Conservation (phyloP, 2,888 invertebrate species). For the Belgica antarctica region DNA sequence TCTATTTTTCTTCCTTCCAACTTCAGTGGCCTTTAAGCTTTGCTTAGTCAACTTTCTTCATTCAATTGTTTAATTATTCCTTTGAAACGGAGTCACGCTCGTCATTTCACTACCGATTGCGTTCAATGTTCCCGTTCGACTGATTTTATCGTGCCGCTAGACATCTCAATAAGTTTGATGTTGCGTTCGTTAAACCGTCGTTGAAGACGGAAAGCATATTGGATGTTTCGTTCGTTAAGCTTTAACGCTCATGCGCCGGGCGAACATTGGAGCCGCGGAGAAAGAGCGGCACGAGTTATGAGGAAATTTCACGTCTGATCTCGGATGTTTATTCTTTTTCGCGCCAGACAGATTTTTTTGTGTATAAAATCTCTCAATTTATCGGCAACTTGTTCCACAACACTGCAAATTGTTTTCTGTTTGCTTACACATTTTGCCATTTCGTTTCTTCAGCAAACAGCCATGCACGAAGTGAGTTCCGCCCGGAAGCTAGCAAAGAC, state of each 20-base stretch:
- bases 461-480: neutral
- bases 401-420: constrained; percentile 16
- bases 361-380: constrained; percentile 3
- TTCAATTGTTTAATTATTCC: neutral
- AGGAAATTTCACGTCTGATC: constrained; percentile 24
- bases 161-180: constrained; percentile 25
- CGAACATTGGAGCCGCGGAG: neutral
- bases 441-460: neutral
- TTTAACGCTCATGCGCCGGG: constrained; percentile 33
- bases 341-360: constrained; percentile 17
- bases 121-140: constrained; percentile 42
- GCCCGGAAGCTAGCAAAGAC: neutral
- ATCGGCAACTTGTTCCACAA: constrained; percentile 17
- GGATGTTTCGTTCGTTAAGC: constrained; percentile 37
- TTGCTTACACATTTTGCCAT: constrained; percentile 2
- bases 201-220: constrained; percentile 12
- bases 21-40: no score
- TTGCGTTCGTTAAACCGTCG: neutral
- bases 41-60: neutral
- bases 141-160: constrained; percentile 25
- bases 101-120: constrained; percentile 30
- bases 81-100: constrained; percentile 12
- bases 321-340: constrained; percentile 10
- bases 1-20: neutral
- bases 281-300: neutral